These are phyloP conservation scores for Embiotoca jacksoni DNA, from an alignment of 2,113 vertebrate species.

Conservation along the genomic window DNA sequence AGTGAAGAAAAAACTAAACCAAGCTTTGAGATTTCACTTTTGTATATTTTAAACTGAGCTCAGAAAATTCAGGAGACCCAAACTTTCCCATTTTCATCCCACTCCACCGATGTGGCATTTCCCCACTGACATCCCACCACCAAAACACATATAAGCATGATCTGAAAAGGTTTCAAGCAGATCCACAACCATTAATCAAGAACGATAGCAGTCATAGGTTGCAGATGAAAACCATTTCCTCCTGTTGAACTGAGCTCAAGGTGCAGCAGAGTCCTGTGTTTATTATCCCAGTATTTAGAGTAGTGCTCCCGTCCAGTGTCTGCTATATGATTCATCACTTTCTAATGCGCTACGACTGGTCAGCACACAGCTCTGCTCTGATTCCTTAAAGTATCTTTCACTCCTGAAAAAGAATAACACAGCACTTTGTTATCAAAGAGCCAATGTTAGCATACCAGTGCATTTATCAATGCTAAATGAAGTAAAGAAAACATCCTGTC, in stretches of 20 bases:
- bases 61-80: slow-evolving; percentile 24
- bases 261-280: slow-evolving; percentile 66
- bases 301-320: slow-evolving; percentile 29
- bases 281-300: slow-evolving; percentile 59
- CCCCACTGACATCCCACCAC: neutral
- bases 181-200: slow-evolving; percentile 71
- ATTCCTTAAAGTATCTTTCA: slow-evolving; percentile 45
- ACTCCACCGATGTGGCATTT: too few species aligned
- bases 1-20: neutral
- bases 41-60: neutral
- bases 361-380: neutral
- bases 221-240: slow-evolving; percentile 80
- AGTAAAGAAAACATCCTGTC: slow-evolving; percentile 65
- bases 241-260: slow-evolving; percentile 47
- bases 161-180: slow-evolving; percentile 55
- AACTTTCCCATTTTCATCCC: slow-evolving; percentile 31
- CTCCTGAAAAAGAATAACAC: slow-evolving; percentile 52
- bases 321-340: slow-evolving; percentile 39
- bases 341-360: slow-evolving; percentile 37
- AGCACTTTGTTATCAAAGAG: slow-evolving; percentile 39
- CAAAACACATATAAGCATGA: slow-evolving; percentile 36
- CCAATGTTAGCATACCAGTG: slow-evolving; percentile 31
- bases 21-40: neutral
- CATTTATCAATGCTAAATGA: slow-evolving; percentile 55
- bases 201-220: slow-evolving; percentile 69